Base-by-base conservation (phyloP, 2,888 invertebrate species). In the Eupithecia exiguata region DNA sequence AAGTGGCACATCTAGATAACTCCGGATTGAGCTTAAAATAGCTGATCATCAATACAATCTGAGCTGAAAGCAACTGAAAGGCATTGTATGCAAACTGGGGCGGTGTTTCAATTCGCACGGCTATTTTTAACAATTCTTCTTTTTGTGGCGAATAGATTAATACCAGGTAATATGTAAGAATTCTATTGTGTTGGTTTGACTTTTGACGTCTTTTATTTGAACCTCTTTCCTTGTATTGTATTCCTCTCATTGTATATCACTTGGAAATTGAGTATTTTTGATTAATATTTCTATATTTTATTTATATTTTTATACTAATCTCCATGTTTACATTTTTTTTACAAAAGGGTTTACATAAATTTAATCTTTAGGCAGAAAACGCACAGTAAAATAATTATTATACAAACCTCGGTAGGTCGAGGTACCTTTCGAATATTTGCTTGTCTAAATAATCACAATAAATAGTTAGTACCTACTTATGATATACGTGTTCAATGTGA, bases 31-130 rank as follows among this genome's bases (percentile, higher is more conserved):
- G 72, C 78, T 77, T 25, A 66, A 77, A 80, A 75, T 74, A 75
- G 78, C 76, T 80, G 74, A 78, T 79, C 78, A 79, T 78, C 78
- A 75, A 78, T 78, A 74, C 75, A 25, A 38, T n/a, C 66, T 53
- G 68, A 67, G 71, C 36, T 71, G 69, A 62, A 68, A 68, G n/a
- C 35, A 38, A 12, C 58, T 58, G 58, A 58, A 58, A 58, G 73
- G 75, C 72, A 77, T 78, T 79, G 79, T 79, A 38, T 74, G 74
- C 69, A 74, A 79, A 79, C 77, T 79, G 63, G 78, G 76, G 1
- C 79, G 72, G 43, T 70, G 74, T 68, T 73, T 74, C 77, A 74
- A 72, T 75, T 70, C 68, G 68, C 25, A 49, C 72, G 62, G 74
- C 66, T 76, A 74, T 77, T 77, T 75, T 77, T 68, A 65, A 61